Conservation (phyloP, 2,797 vertebrate genomes). For the Alcedo quadribrachys region DNA sequence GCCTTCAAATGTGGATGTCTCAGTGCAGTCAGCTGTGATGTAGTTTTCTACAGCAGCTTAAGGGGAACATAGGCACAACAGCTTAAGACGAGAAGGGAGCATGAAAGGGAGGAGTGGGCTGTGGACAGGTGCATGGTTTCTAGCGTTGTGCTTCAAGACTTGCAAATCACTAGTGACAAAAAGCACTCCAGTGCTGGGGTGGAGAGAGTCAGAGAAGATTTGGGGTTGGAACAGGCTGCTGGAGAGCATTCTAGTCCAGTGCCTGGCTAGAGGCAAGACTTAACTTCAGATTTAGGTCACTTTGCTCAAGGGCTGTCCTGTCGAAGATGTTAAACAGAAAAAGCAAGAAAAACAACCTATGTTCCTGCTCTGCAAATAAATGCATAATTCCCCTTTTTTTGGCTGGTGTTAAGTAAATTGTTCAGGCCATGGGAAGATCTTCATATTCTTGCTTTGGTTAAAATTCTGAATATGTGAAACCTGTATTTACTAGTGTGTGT, state of each 20-base stretch:
- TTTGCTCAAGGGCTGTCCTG: not conserved
- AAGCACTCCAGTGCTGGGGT: rapidly evolving
- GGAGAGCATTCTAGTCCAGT: not conserved
- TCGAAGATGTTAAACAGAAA: not conserved
- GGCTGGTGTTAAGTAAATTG: not conserved
- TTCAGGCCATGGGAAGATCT: not conserved
- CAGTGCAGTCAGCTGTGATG: not conserved
- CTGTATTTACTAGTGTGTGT: slow-evolving; percentile 44
- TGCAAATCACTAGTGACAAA: not conserved
- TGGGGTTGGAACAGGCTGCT: not conserved
- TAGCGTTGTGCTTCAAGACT: not conserved
- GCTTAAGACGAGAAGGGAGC: not conserved
- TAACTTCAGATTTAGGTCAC: slow-evolving; percentile 29
- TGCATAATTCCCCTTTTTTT: not conserved
- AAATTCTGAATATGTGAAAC: slow-evolving; percentile 19
- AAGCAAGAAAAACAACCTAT: slow-evolving; percentile 6
- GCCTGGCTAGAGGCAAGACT: not conserved
- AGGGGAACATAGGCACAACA: not conserved
- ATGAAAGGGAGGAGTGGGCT: not conserved
- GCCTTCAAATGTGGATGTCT: not conserved
- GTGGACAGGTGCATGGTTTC: rapidly evolving
- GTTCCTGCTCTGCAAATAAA: not conserved
- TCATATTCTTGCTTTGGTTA: not conserved
- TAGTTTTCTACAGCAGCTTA: rapidly evolving
- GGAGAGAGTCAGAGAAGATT: not conserved